Evolutionary conservation across 2,797 vertebrate genomes (phyloP), one percentile per base, ranked within the genome.

Genomic region (Sebastes dallii): DNA sequence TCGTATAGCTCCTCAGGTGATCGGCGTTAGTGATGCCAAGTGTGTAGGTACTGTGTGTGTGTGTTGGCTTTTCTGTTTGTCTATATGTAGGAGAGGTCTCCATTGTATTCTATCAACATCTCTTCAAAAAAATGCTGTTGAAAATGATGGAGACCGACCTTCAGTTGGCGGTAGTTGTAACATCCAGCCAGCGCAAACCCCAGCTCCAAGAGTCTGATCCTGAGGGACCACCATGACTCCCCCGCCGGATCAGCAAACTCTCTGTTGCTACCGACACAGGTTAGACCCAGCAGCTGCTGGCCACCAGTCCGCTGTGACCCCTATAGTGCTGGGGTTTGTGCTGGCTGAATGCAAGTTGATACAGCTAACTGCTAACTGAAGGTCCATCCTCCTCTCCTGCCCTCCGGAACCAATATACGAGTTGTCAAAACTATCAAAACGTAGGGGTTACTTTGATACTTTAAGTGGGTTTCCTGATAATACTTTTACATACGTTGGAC

Each of bases 1-100:
- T 36, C 9, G 69, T 16, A 42, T 42, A 27, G 75, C 50, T 65
- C 52, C 66, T 68, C 78, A 65, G 71, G 61, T 78, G 59, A 75
- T 39, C 29, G 3, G 1, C 61, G 65, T 66, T 14, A 50, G 62
- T 39, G 46, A 69, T 55, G 36, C 14, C 2, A 18, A 24, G 34
- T 36, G 65, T 54, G 14, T 58, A 22, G 7, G 39, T 54, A n/a
- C 12, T 50, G 39, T 58, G 50, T 59, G 34, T 29, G n/a, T 27
- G 5, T 69, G 18, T 64, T 55, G 18, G 22, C 2, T 12, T 50
- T 34, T 46, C 69, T 36, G 20, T 61, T 61, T 61, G 70, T 8
- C 8, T 60, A 22, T 42, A 16, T 52, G 64, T 50, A 32, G 36
- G 4, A 50, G 36, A 25, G 14, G 13, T 61, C n/a, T 76, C n/a